Conservation (phyloP, 2,797 vertebrate species). For the Falco concolor region DNA sequence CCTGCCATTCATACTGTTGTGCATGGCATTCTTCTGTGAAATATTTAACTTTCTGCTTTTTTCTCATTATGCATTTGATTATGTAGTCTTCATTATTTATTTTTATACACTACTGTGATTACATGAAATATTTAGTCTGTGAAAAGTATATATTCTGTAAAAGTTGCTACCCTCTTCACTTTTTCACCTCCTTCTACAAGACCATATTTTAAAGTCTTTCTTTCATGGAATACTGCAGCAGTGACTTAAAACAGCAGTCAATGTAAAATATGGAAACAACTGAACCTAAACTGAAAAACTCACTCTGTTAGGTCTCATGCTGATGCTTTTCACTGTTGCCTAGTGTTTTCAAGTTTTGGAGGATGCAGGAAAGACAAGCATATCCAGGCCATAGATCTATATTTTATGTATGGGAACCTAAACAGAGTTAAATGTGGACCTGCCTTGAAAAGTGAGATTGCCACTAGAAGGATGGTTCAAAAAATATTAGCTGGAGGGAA, state of each 20-base stretch:
- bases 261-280: not conserved
- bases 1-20: not conserved
- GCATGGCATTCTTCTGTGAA: not conserved
- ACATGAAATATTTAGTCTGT: not conserved
- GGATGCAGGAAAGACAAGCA: not conserved
- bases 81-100: fast-evolving
- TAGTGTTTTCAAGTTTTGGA: not conserved
- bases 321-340: not conserved
- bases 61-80: not conserved
- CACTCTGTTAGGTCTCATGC: not conserved
- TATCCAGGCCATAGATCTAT: not conserved
- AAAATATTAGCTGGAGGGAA: not conserved
- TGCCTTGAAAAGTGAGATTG: not conserved
- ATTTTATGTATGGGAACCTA: not conserved
- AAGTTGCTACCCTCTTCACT: not conserved
- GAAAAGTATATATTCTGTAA: not conserved
- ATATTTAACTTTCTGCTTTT: not conserved
- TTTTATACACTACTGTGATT: not conserved
- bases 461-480: not conserved
- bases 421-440: not conserved
- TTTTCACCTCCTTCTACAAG: not conserved
- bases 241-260: not conserved
- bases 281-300: not conserved
- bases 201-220: not conserved
- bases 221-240: not conserved